Evolutionary conservation across 2,797 vertebrate genomes (phyloP).

Genomic region (Octomys mimax): DNA sequence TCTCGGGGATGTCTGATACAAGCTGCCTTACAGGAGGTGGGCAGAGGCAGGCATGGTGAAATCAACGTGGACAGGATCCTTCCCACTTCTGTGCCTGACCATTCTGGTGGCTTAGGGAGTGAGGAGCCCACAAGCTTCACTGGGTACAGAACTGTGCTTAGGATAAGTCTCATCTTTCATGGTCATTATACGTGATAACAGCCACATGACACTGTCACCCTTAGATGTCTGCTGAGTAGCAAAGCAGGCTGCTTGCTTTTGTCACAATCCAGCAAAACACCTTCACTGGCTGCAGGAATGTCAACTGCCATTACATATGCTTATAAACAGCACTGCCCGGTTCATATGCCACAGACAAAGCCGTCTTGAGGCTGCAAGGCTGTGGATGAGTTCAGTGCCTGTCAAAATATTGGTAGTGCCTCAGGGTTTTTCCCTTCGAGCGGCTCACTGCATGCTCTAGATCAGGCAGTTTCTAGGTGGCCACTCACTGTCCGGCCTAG

Average conservation of each 20-base stretch:
- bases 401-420: constrained; percentile 55
- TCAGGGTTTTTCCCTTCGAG: constrained; percentile 71
- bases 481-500: constrained; percentile 65
- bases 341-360: constrained; percentile 21
- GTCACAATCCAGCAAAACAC: constrained; percentile 14
- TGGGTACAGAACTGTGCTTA: constrained; percentile 7
- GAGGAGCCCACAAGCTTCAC: not conserved
- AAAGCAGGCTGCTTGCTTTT: constrained; percentile 5
- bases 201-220: not conserved
- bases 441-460: constrained; percentile 58
- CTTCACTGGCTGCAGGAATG: constrained; percentile 32
- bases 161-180: constrained; percentile 45
- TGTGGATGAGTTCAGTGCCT: constrained; percentile 45
- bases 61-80: not conserved
- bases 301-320: constrained; percentile 27
- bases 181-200: constrained; percentile 48
- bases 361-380: fast-evolving
- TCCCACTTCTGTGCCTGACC: not conserved
- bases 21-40: constrained; percentile 32
- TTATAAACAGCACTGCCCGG: not conserved
- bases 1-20: constrained; percentile 54
- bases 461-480: not conserved
- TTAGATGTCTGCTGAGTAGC: not conserved
- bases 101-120: constrained; percentile 13
- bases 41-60: not conserved